Percentiles rank a stretch among this genome's conserved stretches.
These are phyloP conservation scores for Stenotaenia linearis DNA, from an alignment of 2,888 invertebrate genomes.

Conservation along the genomic window DNA sequence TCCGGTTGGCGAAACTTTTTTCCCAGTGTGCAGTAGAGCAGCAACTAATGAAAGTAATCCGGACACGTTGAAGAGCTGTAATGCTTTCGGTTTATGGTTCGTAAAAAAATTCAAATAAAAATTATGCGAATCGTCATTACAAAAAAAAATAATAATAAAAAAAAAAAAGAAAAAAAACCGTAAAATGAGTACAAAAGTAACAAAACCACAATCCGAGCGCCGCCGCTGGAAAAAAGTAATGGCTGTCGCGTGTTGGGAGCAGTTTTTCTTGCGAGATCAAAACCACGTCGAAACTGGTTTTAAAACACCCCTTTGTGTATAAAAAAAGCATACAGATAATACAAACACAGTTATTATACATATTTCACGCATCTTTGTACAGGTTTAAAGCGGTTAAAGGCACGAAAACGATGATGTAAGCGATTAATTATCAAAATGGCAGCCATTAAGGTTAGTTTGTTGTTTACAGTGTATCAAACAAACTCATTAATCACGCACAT, in stretches of 20 bases:
- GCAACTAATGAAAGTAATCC: conserved; percentile 11
- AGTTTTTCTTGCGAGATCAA: not conserved
- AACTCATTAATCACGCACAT: not conserved
- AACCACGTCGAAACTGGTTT: not conserved
- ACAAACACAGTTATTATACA: not conserved
- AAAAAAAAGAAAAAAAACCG: not conserved
- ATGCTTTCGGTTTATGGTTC: not conserved
- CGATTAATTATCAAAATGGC: not conserved
- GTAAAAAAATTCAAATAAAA: not conserved
- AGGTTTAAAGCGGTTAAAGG: too few relatives aligned
- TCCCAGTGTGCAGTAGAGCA: not conserved
- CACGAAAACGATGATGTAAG: not conserved
- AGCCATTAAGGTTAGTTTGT: not conserved
- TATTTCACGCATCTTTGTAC: not conserved
- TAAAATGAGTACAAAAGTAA: not conserved
- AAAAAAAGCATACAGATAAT: not conserved
- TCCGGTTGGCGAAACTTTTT: not conserved
- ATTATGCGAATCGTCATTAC: not conserved
- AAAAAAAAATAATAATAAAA: not conserved
- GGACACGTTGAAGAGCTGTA: not conserved
- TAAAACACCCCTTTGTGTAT: not conserved
- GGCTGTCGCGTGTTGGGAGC: not conserved
- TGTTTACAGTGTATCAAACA: not conserved
- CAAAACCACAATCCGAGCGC: not conserved
- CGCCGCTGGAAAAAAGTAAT: not conserved